These are phyloP conservation scores for Stenichneumon culpator DNA, from an alignment of 2,888 invertebrate genomes.

Conservation along the genomic window DNA sequence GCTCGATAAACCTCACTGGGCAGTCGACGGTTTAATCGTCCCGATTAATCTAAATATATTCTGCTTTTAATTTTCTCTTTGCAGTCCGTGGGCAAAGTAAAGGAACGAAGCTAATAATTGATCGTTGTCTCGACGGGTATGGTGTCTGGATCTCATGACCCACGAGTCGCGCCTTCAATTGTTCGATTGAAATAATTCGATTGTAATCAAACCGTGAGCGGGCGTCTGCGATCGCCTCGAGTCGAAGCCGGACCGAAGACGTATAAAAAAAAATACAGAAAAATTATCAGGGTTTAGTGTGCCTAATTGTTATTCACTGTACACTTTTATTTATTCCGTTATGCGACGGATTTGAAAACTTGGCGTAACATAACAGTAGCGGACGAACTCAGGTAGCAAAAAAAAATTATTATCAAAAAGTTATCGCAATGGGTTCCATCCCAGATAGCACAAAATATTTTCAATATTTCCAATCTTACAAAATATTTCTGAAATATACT, in stretches of 20 bases:
- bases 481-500: no score
- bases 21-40: not conserved
- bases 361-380: no score
- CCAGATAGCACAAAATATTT: no score
- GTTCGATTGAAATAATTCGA: conserved; percentile 78
- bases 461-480: no score
- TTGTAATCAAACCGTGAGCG: conserved; percentile 71
- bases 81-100: not conserved
- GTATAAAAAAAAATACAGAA: conserved; percentile 1
- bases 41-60: conserved; percentile 1
- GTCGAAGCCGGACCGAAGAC: conserved; percentile 8
- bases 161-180: conserved; percentile 75
- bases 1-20: not conserved
- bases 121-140: conserved; percentile 57
- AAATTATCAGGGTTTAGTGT: not conserved
- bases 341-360: not conserved
- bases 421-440: no score
- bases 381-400: no score
- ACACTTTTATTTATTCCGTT: no score
- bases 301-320: not conserved
- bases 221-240: conserved; percentile 25
- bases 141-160: conserved; percentile 78
- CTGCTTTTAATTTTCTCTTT: conserved; percentile 17
- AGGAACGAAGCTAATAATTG: conserved; percentile 59
- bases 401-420: no score